These are phyloP conservation scores for Danio kyathit DNA, from an alignment of 2,797 vertebrate genomes.

Conservation along the genomic window DNA sequence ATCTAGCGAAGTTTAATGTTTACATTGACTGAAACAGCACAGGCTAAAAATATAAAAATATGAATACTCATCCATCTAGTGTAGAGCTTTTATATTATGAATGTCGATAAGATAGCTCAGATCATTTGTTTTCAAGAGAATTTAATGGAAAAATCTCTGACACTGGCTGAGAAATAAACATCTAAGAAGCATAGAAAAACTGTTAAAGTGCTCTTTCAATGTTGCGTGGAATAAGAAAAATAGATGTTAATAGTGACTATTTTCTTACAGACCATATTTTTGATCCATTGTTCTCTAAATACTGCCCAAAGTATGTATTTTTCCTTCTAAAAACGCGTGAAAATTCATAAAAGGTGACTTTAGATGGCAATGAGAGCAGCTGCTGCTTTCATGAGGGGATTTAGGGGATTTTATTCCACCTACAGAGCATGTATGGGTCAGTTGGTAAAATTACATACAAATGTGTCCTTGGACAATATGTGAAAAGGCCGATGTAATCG, in stretches of 20 bases:
- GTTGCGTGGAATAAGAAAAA: neutral
- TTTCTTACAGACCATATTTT: neutral
- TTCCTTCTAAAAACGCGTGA: neutral
- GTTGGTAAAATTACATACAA: constrained; percentile 38
- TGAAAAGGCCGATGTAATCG: constrained; percentile 16
- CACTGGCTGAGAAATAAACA: neutral
- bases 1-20: no score
- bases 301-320: constrained; percentile 51
- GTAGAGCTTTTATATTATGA: neutral
- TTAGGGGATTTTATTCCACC: constrained; percentile 1
- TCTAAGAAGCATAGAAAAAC: neutral
- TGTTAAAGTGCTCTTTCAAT: neutral
- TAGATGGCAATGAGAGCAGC: neutral
- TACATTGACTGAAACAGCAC: no score
- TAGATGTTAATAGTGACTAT: neutral
- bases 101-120: no score
- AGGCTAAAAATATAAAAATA: no score
- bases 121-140: neutral
- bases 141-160: neutral
- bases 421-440: constrained; percentile 10
- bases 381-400: constrained; percentile 11
- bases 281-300: constrained; percentile 38
- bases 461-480: constrained; percentile 27
- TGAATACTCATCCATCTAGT: no score
- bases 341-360: constrained; percentile 5